These are phyloP conservation scores for Gnatocerus cornutus DNA, from an alignment of 2,888 invertebrate species.

Conservation along the genomic window DNA sequence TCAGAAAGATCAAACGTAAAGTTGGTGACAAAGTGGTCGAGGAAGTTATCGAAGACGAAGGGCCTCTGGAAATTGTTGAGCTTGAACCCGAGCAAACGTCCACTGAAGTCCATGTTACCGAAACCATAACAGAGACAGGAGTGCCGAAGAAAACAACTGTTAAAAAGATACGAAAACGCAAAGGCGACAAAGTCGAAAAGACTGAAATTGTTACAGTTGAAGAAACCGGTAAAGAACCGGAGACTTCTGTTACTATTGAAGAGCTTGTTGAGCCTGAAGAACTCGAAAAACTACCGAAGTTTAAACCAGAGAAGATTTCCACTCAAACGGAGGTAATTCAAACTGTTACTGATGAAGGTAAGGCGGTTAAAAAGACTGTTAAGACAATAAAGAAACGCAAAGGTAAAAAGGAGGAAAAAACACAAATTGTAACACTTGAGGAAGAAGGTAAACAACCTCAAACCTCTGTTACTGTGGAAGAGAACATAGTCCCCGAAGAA, in stretches of 20 bases:
- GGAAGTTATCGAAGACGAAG: constrained; percentile 60
- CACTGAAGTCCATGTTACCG: constrained; percentile 27
- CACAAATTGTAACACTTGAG: constrained; percentile 71
- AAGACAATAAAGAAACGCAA: constrained; percentile 63
- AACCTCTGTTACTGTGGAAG: constrained; percentile 67
- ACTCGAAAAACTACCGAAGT: constrained; percentile 56
- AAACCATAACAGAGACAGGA: constrained; percentile 52
- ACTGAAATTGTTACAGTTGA: constrained; percentile 65
- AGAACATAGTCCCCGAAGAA: constrained; percentile 50
- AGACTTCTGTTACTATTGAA: constrained; percentile 57
- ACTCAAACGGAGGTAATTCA: constrained; percentile 57
- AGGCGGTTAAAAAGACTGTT: constrained; percentile 53
- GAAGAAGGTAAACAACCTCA: constrained; percentile 71
- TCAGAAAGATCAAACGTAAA: constrained; percentile 52
- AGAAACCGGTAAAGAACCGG: constrained; percentile 66
- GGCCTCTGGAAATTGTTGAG: constrained; percentile 39
- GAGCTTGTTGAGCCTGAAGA: constrained; percentile 61
- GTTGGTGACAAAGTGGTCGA: constrained; percentile 61
- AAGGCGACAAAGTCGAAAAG: constrained; percentile 64
- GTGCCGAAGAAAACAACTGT: constrained; percentile 62
- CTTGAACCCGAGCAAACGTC: constrained; percentile 48
- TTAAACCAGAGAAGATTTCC: constrained; percentile 50
- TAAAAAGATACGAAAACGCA: constrained; percentile 66
- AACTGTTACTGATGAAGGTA: constrained; percentile 45
- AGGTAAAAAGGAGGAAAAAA: constrained; percentile 65